Conservation (phyloP, 2,888 invertebrate species). For the Leucoptera coffeella region DNA sequence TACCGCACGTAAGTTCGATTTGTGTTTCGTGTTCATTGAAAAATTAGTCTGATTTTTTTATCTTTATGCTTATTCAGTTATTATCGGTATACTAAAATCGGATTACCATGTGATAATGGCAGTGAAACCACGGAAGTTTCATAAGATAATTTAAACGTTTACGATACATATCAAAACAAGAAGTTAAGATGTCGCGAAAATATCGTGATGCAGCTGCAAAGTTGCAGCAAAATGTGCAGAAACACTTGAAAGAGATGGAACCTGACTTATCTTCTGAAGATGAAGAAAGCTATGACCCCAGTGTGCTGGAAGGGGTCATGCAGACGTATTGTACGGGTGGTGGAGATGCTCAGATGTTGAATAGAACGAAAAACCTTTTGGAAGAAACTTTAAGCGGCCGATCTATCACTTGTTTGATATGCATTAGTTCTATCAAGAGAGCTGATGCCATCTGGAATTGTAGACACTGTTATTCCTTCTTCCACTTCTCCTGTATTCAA, state of each 20-base stretch:
- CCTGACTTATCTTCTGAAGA: conserved; percentile 41
- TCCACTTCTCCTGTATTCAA: conserved; percentile 84
- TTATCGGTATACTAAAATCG: too few relatives aligned
- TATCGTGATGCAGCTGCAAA: conserved; percentile 40
- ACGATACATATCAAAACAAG: too few relatives aligned
- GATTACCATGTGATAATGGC: too few relatives aligned
- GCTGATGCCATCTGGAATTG: conserved; percentile 87
- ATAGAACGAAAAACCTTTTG: conserved; percentile 63
- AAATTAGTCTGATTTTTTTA: too few relatives aligned
- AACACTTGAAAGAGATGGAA: conserved; percentile 34
- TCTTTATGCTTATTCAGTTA: too few relatives aligned
- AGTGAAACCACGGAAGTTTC: too few relatives aligned
- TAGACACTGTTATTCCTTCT: conserved; percentile 71
- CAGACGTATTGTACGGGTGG: conserved; percentile 32
- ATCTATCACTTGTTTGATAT: conserved; percentile 80
- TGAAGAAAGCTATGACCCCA: conserved; percentile 31
- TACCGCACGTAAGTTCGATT: too few relatives aligned
- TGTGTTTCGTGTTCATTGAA: too few relatives aligned
- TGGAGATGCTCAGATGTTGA: conserved; percentile 29
- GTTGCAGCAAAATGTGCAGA: conserved; percentile 36
- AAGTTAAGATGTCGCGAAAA: conserved; percentile 23
- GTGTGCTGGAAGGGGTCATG: conserved; percentile 30
- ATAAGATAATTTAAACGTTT: too few relatives aligned
- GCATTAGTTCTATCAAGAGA: conserved; percentile 80
- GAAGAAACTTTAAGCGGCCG: conserved; percentile 76